Base-by-base conservation (phyloP, 2,797 vertebrate genomes). In the Sebastes minor region DNA sequence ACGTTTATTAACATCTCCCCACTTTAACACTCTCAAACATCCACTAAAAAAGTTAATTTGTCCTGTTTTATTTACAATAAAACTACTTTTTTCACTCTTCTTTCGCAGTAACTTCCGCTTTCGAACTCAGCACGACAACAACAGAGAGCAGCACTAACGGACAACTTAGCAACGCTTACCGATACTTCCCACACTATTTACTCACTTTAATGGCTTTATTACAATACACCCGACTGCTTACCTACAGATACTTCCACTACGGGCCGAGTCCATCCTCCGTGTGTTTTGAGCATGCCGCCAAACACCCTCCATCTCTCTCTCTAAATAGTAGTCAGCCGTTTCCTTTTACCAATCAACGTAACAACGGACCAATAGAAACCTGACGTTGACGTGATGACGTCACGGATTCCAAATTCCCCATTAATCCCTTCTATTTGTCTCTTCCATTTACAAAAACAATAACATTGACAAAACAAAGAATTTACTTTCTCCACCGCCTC, bases 191-290 rank as follows among this genome's bases (percentile, higher is more conserved):
- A 16, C 11, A 2, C 8, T 5, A 8, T 8, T 8, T 13, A 1
- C 1, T 14, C 4, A 6, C 16, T 25, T 35, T n/a, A 3, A 28
- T 2, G 2, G 5, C n/a, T 61, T 18, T 5, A 12, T 27, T 5
- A 12, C 1, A 8, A 16, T 0, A 3, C 16, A 6, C 10, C 2
- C 20, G 3, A 1, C 2, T 4, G 16, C 86, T 87, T 91, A 97
- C 96, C 96, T 93, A 94, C 96, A 96, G 42, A 91, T 71, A 61
- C 62, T 38, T 57, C 76, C 59, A 59, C 33, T 72, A 7, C 71
- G 86, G 53, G 35, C 61, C 10, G 90, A 33, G 25, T 90, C 89
- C 92, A 91, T 91, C 73, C 76, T 92, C 70, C 53, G 57, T 71
- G 64, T 81, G 66, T 84, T 84, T 80, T 46, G 71, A 71, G 67